These are phyloP conservation scores for Ranitomeya imitator DNA, from an alignment of 2,113 vertebrate genomes.

Conservation along the genomic window DNA sequence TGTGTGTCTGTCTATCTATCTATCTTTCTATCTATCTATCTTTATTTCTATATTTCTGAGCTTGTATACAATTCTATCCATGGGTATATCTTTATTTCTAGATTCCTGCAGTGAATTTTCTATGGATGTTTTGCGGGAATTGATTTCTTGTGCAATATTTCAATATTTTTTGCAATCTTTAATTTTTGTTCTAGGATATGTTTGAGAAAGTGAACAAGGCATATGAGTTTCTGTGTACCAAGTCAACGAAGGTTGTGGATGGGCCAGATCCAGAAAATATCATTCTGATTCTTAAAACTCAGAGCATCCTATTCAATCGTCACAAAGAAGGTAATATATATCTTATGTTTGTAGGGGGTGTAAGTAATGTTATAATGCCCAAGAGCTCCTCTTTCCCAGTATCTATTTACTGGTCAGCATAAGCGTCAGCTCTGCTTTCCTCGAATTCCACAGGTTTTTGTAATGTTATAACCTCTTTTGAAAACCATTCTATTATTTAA, in stretches of 20 bases:
- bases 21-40: too few species aligned
- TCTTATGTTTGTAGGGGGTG: neutral
- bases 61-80: too few species aligned
- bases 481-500: too few species aligned
- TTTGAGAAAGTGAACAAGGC: constrained; percentile 99
- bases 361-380: neutral
- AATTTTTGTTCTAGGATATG: constrained; percentile 80
- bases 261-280: constrained; percentile 98
- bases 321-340: constrained; percentile 84
- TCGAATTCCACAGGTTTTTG: too few species aligned
- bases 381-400: too few species aligned
- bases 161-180: neutral
- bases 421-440: too few species aligned
- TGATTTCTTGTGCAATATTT: neutral
- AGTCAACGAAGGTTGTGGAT: constrained; percentile 87
- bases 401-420: too few species aligned
- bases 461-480: too few species aligned
- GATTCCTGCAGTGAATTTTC: neutral
- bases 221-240: constrained; percentile 96
- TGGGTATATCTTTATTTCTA: too few species aligned
- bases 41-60: too few species aligned
- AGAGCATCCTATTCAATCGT: constrained; percentile 97
- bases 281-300: constrained; percentile 95
- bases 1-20: too few species aligned
- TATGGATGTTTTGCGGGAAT: neutral